Conservation (phyloP, 2,888 invertebrate genomes). For the Drosophila pegasa region DNA sequence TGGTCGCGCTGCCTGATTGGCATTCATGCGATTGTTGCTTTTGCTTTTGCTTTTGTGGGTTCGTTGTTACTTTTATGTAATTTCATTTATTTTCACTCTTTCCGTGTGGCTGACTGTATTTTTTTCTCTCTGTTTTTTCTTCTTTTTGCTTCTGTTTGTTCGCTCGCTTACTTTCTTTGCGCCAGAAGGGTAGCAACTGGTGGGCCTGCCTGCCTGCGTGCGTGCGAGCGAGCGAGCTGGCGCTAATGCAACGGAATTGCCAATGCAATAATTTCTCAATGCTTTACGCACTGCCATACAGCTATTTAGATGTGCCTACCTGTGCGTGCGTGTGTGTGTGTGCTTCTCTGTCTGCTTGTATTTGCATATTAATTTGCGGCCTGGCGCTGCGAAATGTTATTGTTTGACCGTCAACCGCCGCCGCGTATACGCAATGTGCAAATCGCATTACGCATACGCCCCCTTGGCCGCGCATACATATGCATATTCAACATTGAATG, state of each 20-base stretch:
- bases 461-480: conserved; percentile 22
- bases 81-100: conserved; percentile 70
- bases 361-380: conserved; percentile 32
- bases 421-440: conserved; percentile 56
- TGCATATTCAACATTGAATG: conserved; percentile 51
- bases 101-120: conserved; percentile 29
- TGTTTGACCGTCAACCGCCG: conserved; percentile 54
- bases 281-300: conserved; percentile 21
- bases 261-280: conserved; percentile 57
- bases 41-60: conserved; percentile 56
- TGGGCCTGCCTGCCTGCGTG: background rate
- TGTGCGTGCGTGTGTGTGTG: background rate
- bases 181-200: conserved; percentile 28
- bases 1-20: conserved; percentile 53
- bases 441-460: conserved; percentile 53
- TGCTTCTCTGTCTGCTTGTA: conserved; percentile 3
- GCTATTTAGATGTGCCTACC: background rate
- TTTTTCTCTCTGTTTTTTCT: conserved; percentile 1
- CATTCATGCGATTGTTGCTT: conserved; percentile 64
- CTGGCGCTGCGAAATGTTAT: conserved; percentile 41
- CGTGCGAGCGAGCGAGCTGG: background rate
- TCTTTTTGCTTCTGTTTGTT: background rate
- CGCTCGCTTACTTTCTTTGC: conserved; percentile 70
- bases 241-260: conserved; percentile 38
- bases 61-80: conserved; percentile 82